These are phyloP conservation scores for Calliscelio sp. DNA, from an alignment of 2,888 invertebrate genomes.

Conservation along the genomic window DNA sequence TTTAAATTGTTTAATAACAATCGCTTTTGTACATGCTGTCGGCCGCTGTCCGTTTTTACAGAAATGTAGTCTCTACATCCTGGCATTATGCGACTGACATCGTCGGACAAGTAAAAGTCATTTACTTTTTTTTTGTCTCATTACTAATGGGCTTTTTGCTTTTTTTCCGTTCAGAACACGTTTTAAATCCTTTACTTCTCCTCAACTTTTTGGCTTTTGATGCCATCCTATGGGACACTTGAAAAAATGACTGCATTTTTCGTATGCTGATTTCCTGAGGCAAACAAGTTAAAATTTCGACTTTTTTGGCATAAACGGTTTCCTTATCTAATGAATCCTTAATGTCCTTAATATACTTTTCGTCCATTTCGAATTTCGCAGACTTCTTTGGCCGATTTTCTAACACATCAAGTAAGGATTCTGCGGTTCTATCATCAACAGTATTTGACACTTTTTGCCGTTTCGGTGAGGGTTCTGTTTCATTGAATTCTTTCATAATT, in stretches of 20 bases:
- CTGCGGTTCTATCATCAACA: slow-evolving; percentile 4
- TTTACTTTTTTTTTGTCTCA: slow-evolving; percentile 25
- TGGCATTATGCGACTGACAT: slow-evolving; percentile 46
- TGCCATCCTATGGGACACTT: slow-evolving; percentile 42
- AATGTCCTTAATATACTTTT: slow-evolving; percentile 10
- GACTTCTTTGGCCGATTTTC: slow-evolving; percentile 19
- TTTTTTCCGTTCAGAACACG: slow-evolving; percentile 20
- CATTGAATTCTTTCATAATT: slow-evolving; percentile 2
- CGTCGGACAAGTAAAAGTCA: slow-evolving; percentile 58
- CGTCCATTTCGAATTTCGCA: slow-evolving; percentile 1
- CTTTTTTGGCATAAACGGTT: slow-evolving; percentile 27
- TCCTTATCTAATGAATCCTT: slow-evolving; percentile 20
- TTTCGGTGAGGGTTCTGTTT: background rate
- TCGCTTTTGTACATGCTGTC: slow-evolving; percentile 32
- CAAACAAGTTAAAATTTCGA: slow-evolving; percentile 34
- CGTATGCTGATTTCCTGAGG: slow-evolving; percentile 31
- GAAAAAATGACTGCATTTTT: slow-evolving; percentile 24
- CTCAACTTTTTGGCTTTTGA: slow-evolving; percentile 41
- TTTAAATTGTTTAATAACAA: slow-evolving; percentile 34
- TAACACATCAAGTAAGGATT: slow-evolving; percentile 18
- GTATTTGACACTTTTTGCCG: background rate
- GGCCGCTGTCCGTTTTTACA: slow-evolving; percentile 17
- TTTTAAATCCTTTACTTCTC: slow-evolving; percentile 27
- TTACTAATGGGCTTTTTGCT: slow-evolving; percentile 24
- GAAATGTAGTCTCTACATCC: slow-evolving; percentile 38